Percentiles rank a stretch among this genome's conserved stretches.
Evolutionary conservation across 2,113 vertebrate species (phyloP).

Genomic region (Anolis sagrei): DNA sequence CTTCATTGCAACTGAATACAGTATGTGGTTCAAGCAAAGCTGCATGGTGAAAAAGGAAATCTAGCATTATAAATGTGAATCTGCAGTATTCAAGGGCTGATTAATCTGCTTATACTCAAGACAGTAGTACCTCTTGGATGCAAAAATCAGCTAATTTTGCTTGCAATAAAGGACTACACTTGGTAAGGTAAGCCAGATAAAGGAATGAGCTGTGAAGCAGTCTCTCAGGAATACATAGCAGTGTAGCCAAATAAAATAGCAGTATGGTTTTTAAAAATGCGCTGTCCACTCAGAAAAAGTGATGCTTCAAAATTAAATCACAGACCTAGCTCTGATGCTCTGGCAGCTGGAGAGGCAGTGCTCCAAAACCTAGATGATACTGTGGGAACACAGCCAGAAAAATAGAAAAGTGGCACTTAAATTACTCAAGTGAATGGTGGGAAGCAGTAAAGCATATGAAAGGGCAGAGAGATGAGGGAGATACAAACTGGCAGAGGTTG

Average conservation of each 20-base stretch:
- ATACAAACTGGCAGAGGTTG: constrained; percentile 10
- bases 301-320: constrained; percentile 11
- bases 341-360: background rate
- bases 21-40: background rate
- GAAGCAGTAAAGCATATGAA: background rate
- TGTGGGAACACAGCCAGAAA: background rate
- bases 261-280: background rate
- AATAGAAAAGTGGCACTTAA: constrained; percentile 1
- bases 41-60: background rate
- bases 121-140: too few species aligned
- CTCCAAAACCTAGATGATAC: background rate
- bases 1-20: background rate
- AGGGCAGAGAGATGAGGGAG: constrained; percentile 1
- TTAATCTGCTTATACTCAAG: background rate
- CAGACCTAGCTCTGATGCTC: background rate
- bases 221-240: background rate
- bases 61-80: background rate
- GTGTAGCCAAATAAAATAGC: background rate
- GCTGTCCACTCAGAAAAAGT: background rate
- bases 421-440: background rate
- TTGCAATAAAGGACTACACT: background rate
- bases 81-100: background rate
- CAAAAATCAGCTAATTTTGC: background rate
- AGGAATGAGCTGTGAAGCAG: background rate
- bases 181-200: background rate